A percentile compares a stretch with the other conserved stretches of the same genome.
Evolutionary conservation across 2,888 invertebrate genomes (phyloP).

Genomic region (Didymodactylos carnosus): DNA sequence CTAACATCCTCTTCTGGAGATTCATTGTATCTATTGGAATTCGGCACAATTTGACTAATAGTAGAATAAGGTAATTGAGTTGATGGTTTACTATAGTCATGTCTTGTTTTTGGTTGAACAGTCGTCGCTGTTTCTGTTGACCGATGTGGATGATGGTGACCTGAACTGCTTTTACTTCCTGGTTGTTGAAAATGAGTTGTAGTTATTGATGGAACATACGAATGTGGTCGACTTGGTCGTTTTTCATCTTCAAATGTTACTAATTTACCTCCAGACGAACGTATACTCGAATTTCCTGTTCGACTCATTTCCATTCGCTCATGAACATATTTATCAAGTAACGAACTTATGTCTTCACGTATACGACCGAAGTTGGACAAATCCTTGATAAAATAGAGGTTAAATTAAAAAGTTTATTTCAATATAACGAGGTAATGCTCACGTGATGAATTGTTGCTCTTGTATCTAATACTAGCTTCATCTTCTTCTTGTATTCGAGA

Average conservation of each 20-base stretch:
- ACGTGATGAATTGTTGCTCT: not conserved
- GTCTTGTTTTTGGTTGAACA: not conserved
- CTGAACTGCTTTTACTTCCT: too few relatives aligned
- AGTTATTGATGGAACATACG: not conserved
- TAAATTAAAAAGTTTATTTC: not conserved
- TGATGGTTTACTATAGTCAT: not conserved
- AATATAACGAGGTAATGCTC: not conserved
- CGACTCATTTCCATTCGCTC: not conserved
- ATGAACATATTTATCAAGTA: not conserved
- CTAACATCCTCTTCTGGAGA: not conserved
- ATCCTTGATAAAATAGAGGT: not conserved
- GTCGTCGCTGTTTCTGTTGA: not conserved
- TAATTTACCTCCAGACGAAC: not conserved
- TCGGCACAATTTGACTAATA: too few relatives aligned
- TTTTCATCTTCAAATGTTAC: not conserved
- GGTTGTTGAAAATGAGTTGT: too few relatives aligned
- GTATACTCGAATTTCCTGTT: not conserved
- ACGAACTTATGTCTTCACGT: not conserved
- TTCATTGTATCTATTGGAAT: too few relatives aligned
- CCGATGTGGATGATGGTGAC: not conserved
- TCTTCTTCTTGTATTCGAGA: not conserved
- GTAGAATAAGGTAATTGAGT: too few relatives aligned
- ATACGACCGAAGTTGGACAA: not conserved
- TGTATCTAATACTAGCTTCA: not conserved
- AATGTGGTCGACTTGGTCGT: too few relatives aligned